Evolutionary conservation across 2,797 vertebrate species (phyloP).

Genomic region (Dicrostonyx torquatus): DNA sequence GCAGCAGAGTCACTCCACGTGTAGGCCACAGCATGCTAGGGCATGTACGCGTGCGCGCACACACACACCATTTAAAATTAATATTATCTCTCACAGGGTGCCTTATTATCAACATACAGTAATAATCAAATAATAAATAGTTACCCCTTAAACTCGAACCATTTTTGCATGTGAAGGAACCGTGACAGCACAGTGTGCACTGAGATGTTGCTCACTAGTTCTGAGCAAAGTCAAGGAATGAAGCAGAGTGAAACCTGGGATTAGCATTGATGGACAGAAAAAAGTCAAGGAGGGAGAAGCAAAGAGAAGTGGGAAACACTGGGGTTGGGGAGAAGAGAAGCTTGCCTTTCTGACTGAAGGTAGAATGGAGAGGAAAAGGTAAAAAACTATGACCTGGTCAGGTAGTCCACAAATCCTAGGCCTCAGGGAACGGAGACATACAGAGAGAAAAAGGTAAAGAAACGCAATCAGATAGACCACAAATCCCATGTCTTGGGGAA

Average conservation of each 20-base stretch:
- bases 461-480: background rate
- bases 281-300: background rate
- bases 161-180: background rate
- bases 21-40: background rate
- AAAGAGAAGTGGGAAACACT: background rate
- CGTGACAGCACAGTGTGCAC: no score
- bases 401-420: background rate
- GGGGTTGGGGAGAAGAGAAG: background rate
- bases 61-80: background rate
- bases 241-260: background rate
- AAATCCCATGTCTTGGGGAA: background rate
- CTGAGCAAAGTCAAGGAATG: background rate
- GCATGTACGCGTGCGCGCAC: rapidly evolving
- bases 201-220: background rate
- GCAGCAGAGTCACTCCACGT: background rate
- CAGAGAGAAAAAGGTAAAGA: background rate
- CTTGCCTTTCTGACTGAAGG: background rate
- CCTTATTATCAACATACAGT: background rate
- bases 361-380: background rate
- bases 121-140: background rate
- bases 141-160: background rate
- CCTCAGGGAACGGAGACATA: no score
- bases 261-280: background rate
- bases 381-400: background rate
- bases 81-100: background rate